These are phyloP conservation scores for Drosophila takahashii DNA, from an alignment of 1,140 invertebrate genomes.

Conservation along the genomic window DNA sequence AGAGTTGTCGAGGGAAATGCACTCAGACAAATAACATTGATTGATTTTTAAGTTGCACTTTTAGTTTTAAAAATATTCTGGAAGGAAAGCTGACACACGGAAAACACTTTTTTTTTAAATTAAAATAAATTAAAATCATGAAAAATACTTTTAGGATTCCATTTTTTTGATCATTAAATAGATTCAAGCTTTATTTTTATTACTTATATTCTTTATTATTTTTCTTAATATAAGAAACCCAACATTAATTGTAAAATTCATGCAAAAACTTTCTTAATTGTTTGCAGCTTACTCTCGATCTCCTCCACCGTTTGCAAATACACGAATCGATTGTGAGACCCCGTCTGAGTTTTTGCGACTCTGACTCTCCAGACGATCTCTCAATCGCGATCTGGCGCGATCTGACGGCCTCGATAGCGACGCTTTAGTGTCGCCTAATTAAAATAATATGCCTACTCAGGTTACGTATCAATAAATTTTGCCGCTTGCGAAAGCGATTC, in stretches of 20 bases:
- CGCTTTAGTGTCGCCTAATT: constrained; percentile 72
- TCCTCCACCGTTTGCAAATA: constrained; percentile 56
- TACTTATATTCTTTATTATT: no score
- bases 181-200: no score
- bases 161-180: no score
- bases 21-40: constrained; percentile 7
- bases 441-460: constrained; percentile 82
- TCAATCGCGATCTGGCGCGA: constrained; percentile 72
- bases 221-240: not conserved
- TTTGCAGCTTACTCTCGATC: constrained; percentile 29
- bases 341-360: constrained; percentile 10
- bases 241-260: not conserved
- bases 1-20: constrained; percentile 18
- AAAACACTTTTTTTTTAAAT: no score
- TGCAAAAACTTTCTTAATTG: not conserved
- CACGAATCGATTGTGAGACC: constrained; percentile 40
- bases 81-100: not conserved
- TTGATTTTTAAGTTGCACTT: not conserved
- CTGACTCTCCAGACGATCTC: constrained; percentile 57
- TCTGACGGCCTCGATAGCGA: constrained; percentile 72
- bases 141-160: no score
- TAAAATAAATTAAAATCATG: no score
- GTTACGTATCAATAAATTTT: constrained; percentile 72
- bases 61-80: not conserved
- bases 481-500: constrained; percentile 40